phyloP scores from a whole-genome alignment of 2,888 invertebrate genomes.

The Pherbina coryleti region DNA sequence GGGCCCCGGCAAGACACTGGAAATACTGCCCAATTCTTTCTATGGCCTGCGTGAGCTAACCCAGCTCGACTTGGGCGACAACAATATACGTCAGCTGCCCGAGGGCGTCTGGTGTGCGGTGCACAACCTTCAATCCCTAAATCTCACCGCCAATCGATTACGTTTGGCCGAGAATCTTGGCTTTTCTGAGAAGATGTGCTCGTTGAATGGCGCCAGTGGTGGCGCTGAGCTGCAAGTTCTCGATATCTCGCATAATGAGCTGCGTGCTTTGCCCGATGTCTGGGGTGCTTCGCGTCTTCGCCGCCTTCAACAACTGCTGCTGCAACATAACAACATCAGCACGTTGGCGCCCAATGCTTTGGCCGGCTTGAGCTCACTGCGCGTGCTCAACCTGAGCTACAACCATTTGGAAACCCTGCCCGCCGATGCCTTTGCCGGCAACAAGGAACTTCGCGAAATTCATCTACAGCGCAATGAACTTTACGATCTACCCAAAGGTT shows the following conservation, averaged over 20 bases:
- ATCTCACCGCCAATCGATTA: constrained; percentile 87
- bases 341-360: constrained; percentile 85
- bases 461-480: constrained; percentile 88
- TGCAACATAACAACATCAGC: constrained; percentile 87
- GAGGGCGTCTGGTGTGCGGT: constrained; percentile 84
- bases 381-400: constrained; percentile 87
- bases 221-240: constrained; percentile 80
- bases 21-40: constrained; percentile 79
- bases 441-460: constrained; percentile 84
- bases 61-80: constrained; percentile 83
- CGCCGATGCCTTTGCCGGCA: constrained; percentile 83
- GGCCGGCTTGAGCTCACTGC: constrained; percentile 81
- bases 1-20: constrained; percentile 81
- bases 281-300: constrained; percentile 82
- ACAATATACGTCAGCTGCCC: constrained; percentile 85
- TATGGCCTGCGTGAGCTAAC: constrained; percentile 84
- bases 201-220: constrained; percentile 72
- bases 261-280: constrained; percentile 79
- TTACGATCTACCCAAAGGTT: constrained; percentile 83
- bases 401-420: constrained; percentile 87
- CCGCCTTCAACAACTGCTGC: constrained; percentile 82
- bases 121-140: constrained; percentile 83
- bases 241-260: constrained; percentile 85
- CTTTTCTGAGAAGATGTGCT: constrained; percentile 71
- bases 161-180: constrained; percentile 83